These are phyloP conservation scores for Caerostris extrusa DNA, from an alignment of 1,140 invertebrate species.

Conservation along the genomic window DNA sequence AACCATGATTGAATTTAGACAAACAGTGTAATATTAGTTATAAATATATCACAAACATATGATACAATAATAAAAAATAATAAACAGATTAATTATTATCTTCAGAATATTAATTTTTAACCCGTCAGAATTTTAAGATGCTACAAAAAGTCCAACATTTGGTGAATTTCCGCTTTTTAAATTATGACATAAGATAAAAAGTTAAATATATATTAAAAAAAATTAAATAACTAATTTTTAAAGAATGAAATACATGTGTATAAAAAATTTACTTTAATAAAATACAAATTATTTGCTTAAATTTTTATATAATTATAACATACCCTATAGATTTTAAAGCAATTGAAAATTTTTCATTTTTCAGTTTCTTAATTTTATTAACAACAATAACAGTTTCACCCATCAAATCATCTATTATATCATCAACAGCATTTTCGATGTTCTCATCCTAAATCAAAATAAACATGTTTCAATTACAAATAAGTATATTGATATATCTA, in stretches of 20 bases:
- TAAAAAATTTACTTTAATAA: not conserved
- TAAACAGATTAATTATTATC: no score
- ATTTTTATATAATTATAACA: not conserved
- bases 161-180: not conserved
- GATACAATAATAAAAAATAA: no score
- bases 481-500: no score
- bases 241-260: not conserved
- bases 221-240: not conserved
- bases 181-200: not conserved
- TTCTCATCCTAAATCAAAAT: slow-evolving; percentile 63
- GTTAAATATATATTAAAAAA: not conserved
- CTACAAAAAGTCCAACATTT: no score
- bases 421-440: slow-evolving; percentile 60
- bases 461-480: not conserved
- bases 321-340: not conserved
- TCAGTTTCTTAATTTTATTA: slow-evolving; percentile 48
- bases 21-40: no score
- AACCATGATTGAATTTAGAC: no score
- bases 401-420: slow-evolving; percentile 59
- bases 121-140: no score
- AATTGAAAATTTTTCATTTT: not conserved
- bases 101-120: no score
- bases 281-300: not conserved
- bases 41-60: no score
- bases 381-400: slow-evolving; percentile 46